phyloP scores from a whole-genome alignment of 2,113 vertebrate genomes.

The Pseudolaguvia tuberculata region DNA sequence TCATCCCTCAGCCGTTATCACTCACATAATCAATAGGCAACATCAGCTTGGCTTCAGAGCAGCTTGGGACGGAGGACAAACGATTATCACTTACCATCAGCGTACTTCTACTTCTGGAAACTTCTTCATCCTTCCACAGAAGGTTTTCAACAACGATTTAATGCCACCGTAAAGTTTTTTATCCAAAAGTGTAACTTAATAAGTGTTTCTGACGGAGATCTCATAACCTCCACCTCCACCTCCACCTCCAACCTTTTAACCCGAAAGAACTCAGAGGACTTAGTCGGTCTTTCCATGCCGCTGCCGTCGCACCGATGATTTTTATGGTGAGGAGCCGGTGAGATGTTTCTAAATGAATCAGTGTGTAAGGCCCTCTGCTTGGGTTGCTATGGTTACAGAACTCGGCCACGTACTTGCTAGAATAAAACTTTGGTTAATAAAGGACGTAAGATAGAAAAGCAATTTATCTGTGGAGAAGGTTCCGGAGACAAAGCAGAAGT shows the following conservation, averaged over 20 bases:
- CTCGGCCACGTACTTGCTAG: background rate
- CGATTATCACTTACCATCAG: background rate
- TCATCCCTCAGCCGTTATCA: background rate
- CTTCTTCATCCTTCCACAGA: background rate
- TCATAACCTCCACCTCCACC: background rate
- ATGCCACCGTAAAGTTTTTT: background rate
- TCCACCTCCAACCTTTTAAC: background rate
- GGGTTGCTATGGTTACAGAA: slow-evolving; percentile 8
- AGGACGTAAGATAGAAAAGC: background rate
- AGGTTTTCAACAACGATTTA: background rate
- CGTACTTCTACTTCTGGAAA: background rate
- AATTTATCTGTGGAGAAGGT: background rate
- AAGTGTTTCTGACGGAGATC: background rate
- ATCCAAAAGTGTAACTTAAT: background rate
- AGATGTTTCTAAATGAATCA: slow-evolving; percentile 3
- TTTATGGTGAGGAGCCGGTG: background rate
- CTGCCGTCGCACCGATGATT: background rate
- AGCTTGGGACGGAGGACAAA: background rate
- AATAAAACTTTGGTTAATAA: background rate
- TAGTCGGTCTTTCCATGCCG: too few species aligned
- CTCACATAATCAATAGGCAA: slow-evolving; percentile 1
- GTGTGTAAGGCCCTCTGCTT: background rate
- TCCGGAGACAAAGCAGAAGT: background rate
- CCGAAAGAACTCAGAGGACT: background rate
- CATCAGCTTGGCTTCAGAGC: background rate